phyloP scores from a whole-genome alignment of 2,888 invertebrate species.

The Liopterus haemorrhoidalis region DNA sequence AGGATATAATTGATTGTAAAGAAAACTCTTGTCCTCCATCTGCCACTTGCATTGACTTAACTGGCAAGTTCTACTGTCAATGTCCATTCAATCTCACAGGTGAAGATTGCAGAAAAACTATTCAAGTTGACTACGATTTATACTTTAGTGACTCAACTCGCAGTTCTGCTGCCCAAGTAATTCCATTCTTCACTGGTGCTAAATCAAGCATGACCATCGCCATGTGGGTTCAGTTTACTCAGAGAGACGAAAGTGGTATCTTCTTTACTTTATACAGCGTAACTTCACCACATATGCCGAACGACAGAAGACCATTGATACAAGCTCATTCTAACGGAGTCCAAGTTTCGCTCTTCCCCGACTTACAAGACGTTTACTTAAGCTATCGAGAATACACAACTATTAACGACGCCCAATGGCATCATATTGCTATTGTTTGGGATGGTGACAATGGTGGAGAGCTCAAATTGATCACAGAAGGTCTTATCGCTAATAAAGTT shows the following conservation, averaged over 20 bases:
- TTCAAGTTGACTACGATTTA: slow-evolving; percentile 95
- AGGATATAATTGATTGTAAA: slow-evolving; percentile 86
- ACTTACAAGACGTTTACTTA: slow-evolving; percentile 81
- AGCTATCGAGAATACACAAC: slow-evolving; percentile 88
- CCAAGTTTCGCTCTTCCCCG: slow-evolving; percentile 82
- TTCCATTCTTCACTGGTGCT: slow-evolving; percentile 78
- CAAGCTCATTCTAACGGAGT: slow-evolving; percentile 93
- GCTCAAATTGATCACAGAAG: slow-evolving; percentile 89
- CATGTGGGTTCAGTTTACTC: slow-evolving; percentile 94
- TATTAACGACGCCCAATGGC: slow-evolving; percentile 95
- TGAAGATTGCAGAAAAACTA: slow-evolving; percentile 93
- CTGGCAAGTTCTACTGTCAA: slow-evolving; percentile 87
- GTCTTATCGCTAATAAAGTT: slow-evolving; percentile 86
- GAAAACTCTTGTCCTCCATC: slow-evolving; percentile 92
- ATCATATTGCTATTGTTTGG: slow-evolving; percentile 94
- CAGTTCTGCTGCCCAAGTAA: slow-evolving; percentile 86
- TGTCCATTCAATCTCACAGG: slow-evolving; percentile 97
- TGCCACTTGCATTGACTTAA: slow-evolving; percentile 85
- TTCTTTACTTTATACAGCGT: slow-evolving; percentile 92
- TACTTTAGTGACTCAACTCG: slow-evolving; percentile 88
- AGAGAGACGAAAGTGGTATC: slow-evolving; percentile 84
- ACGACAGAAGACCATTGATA: slow-evolving; percentile 71
- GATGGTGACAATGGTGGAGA: slow-evolving; percentile 80
- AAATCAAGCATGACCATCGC: slow-evolving; percentile 80
- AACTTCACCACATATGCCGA: slow-evolving; percentile 71